Conservation (phyloP, 2,888 invertebrate species). For the Drosophila demipolita region DNA sequence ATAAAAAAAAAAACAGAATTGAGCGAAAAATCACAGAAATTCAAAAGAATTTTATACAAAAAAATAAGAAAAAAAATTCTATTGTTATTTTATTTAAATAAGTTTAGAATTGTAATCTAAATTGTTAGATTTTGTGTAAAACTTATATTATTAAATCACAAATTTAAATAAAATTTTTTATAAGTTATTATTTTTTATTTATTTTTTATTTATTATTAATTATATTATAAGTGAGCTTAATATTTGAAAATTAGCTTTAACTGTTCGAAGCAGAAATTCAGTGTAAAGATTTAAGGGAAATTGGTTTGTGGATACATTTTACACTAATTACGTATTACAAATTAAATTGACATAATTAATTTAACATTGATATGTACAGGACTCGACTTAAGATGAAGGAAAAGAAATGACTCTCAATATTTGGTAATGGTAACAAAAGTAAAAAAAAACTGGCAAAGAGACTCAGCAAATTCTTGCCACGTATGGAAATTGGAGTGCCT, state of each 20-base stretch:
- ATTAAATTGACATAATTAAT: not conserved
- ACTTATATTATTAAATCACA: too few species aligned
- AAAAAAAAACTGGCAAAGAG: conserved; percentile 2
- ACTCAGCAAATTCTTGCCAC: conserved; percentile 3
- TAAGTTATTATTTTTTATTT: not conserved
- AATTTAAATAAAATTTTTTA: too few species aligned
- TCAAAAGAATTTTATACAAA: not conserved
- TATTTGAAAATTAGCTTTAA: not conserved
- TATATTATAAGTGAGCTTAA: not conserved
- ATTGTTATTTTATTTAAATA: not conserved
- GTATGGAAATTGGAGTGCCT: conserved; percentile 31
- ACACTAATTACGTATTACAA: not conserved
- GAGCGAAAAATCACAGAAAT: not conserved
- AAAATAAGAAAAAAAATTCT: not conserved
- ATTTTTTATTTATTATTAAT: too few species aligned
- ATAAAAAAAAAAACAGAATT: conserved; percentile 1
- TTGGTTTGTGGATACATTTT: not conserved
- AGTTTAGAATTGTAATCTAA: not conserved
- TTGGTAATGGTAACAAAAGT: not conserved
- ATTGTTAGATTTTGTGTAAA: too few species aligned
- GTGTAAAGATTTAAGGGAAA: not conserved
- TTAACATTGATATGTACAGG: not conserved
- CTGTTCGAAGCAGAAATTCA: not conserved
- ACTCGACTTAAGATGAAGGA: not conserved
- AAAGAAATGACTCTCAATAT: not conserved